Evolutionary conservation across 2,888 invertebrate species (phyloP), one percentile per base, ranked within the genome.

Genomic region (Acleris holmiana): DNA sequence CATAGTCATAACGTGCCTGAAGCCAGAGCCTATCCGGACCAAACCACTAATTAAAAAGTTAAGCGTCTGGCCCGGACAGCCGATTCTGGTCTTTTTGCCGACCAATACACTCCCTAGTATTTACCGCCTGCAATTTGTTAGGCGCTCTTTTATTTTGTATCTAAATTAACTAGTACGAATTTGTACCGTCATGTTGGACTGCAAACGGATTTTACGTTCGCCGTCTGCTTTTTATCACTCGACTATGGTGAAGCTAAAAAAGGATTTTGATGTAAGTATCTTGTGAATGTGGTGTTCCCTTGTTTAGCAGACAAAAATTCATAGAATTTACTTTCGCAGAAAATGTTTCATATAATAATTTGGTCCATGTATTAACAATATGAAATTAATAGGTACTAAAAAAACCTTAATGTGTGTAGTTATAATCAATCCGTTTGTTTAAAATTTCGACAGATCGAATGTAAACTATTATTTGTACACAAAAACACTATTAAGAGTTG

Each of bases 11-110:
- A 60, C 35, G 49, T 19, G 23, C 41, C 10, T 25, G 29, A 35
- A 35, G 19, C 17, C 51, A 51, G 57, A 29, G 55, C 65, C 65
- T 65, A 60, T 54, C 21, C 17, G 55, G 63, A 77, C 79, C 70
- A 69, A 70, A 73, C 76, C 82, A 78, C 84, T 87, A 86, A 88
- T 88, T 88, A 87, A 88, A 82, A 86, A 88, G 85, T 87, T 87
- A 82, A 84, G 78, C 82, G 80, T 75, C 80, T 84, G 85, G 72
- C 65, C 74, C 75, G 80, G 85, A 84, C 86, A 83, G 77, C 77
- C 79, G 70, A 81, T 82, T 86, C 78, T 74, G 78, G 73, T 79
- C 76, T 82, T 85, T 86, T 85, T 82, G 75, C 72, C 70, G 73
- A 70, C 69, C 68, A 55, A 56, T 51, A 61, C 55, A 63, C 40